Base-by-base conservation (phyloP, 64 coral and sea anemone genomes). In the Montipora efflorescens region DNA sequence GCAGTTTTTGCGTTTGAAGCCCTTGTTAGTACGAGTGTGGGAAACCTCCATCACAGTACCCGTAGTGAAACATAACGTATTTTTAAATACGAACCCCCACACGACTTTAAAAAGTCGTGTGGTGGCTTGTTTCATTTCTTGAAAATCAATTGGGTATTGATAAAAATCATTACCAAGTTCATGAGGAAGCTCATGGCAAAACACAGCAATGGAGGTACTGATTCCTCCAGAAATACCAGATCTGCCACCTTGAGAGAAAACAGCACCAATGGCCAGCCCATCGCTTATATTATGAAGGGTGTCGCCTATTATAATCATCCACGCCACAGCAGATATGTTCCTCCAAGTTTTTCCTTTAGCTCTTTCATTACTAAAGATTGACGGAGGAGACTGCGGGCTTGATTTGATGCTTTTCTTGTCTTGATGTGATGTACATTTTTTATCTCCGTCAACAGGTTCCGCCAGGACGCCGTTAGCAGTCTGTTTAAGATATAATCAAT, bases 221-320 rank as follows among this genome's bases (percentile, higher is more conserved):
- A 98, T 95, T 64, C 96, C 96, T 8, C 96, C 96, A 53, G 90
- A 64, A 4, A 95, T 76, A 19, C 96, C 93, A 61, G 91, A 91
- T 0, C 28, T 74, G 4, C 95, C 95, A 28, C 75, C 88, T 59
- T 98, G 91, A 22, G 93, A 90, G 90, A 96, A 98, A 3, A 94
- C 97, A 13, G 91, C 97, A 85, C 97, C 97, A 84, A 98, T 98
- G 47, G 97, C 97, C 21, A 98, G 59, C 7, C 97, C 97, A 89
- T 98, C 97, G 77, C 87, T 93, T 5, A 98, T 94, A 67, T 98
- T 98, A 59, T 96, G 94, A 67, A 98, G 88, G 61, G 94, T 94
- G 48, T 98, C 97, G 2, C 94, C 97, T 82, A 99, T 96, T 67
- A 99, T 99, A 28, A 99, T 96, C 91, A 94, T 99, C 97, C 97